Conservation (phyloP, 2,797 vertebrate genomes). For the Manis crassicaudata region DNA sequence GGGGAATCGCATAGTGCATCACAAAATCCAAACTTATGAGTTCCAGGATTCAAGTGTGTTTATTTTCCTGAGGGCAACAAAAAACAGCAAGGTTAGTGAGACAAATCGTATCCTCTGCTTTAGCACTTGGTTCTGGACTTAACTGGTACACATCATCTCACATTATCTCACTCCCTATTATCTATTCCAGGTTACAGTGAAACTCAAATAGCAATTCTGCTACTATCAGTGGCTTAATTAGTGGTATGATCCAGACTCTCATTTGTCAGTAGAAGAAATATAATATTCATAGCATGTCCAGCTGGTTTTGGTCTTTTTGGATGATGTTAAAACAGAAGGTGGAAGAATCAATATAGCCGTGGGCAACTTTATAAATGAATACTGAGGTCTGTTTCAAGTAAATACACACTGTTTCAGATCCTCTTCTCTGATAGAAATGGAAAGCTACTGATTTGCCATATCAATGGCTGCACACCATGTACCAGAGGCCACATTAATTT, state of each 20-base stretch:
- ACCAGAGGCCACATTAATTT: conserved; percentile 37
- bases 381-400: conserved; percentile 7
- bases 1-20: background rate
- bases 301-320: background rate
- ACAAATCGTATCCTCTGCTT: background rate
- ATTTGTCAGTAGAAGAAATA: background rate
- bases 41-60: background rate
- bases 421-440: conserved; percentile 20
- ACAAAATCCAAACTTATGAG: background rate
- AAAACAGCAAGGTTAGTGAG: background rate
- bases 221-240: background rate
- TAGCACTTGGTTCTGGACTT: background rate
- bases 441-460: conserved; percentile 35
- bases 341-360: background rate
- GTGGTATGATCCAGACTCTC: background rate
- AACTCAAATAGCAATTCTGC: background rate
- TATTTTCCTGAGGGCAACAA: background rate
- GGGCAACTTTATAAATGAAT: conserved; percentile 23
- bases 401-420: background rate
- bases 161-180: background rate
- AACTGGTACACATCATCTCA: background rate
- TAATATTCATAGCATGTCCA: background rate
- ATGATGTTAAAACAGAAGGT: conserved; percentile 18
- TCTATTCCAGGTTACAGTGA: background rate
- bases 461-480: background rate